A percentile compares a stretch with the other conserved stretches of the same genome.
Evolutionary conservation across 92 coral and sea anemone species (phyloP).

Genomic region (Bergia sp.): DNA sequence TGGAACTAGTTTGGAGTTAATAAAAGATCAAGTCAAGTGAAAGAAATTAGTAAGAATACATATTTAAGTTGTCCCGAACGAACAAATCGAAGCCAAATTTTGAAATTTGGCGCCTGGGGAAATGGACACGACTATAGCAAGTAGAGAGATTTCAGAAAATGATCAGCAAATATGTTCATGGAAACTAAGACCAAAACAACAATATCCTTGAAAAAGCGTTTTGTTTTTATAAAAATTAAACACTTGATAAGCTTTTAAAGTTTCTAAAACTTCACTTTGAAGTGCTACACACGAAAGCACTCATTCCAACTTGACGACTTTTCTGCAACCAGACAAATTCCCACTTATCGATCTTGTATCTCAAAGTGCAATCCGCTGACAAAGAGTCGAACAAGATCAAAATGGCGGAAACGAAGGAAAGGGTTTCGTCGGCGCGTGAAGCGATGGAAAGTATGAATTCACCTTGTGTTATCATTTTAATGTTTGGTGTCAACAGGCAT

Average conservation of each 20-base stretch:
- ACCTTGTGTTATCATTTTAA: neutral
- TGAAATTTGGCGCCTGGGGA: conserved; percentile 77
- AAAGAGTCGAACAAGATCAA: conserved; percentile 49
- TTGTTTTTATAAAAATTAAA: neutral
- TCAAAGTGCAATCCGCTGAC: conserved; percentile 68
- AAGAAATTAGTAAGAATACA: neutral
- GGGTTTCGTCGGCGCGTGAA: conserved; percentile 86
- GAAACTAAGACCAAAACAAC: neutral
- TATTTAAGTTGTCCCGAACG: conserved; percentile 16
- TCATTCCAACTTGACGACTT: neutral
- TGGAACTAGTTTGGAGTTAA: neutral
- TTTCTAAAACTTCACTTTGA: neutral
- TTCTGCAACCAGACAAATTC: conserved; percentile 7
- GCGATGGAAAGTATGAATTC: conserved; percentile 87
- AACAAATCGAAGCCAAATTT: conserved; percentile 51
- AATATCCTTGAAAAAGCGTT: neutral
- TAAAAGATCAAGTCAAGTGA: conserved; percentile 1
- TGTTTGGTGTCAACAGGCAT: neutral
- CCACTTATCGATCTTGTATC: neutral
- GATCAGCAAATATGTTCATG: neutral
- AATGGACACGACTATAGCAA: conserved; percentile 43
- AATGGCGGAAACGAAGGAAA: conserved; percentile 79
- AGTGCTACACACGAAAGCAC: neutral
- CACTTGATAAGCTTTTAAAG: neutral
- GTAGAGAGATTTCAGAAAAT: conserved; percentile 63